A percentile compares a stretch with the other conserved stretches of the same genome.
Conservation (phyloP, 2,797 vertebrate genomes). For the Gallinago stenura region DNA sequence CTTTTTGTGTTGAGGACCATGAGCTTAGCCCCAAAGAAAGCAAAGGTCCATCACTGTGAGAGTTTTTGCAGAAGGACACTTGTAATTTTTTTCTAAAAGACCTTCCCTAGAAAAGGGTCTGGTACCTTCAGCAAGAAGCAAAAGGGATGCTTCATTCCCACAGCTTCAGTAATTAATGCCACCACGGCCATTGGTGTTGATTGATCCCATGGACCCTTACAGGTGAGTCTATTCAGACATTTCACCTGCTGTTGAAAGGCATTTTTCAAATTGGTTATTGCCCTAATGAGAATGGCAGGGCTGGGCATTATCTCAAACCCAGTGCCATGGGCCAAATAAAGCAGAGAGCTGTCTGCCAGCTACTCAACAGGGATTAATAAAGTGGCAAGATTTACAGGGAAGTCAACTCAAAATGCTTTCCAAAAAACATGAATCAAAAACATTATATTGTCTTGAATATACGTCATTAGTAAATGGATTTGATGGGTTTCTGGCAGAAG, state of each 20-base stretch:
- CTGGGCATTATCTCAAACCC: slow-evolving; percentile 21
- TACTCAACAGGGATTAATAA: slow-evolving; percentile 50
- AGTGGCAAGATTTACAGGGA: slow-evolving; percentile 30
- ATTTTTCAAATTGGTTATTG: neutral
- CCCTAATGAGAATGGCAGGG: neutral
- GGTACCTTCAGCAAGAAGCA: neutral
- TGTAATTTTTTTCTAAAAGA: neutral
- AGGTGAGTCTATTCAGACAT: neutral
- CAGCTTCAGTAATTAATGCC: neutral
- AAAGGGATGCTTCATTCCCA: neutral
- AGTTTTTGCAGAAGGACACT: neutral
- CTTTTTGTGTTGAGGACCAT: neutral
- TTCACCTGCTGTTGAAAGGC: neutral
- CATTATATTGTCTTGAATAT: neutral
- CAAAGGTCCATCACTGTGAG: neutral
- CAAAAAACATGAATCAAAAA: slow-evolving; percentile 28
- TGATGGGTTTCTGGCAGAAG: slow-evolving; percentile 39
- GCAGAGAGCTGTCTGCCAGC: slow-evolving; percentile 40
- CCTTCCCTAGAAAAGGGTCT: neutral
- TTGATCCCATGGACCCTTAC: neutral
- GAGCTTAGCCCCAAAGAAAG: neutral
- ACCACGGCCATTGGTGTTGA: neutral
- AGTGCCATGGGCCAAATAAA: slow-evolving; percentile 32
- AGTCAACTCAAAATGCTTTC: slow-evolving; percentile 28
- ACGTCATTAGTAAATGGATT: neutral